phyloP scores from a whole-genome alignment of 64 coral and sea anemone species.

The Porites lutea region DNA sequence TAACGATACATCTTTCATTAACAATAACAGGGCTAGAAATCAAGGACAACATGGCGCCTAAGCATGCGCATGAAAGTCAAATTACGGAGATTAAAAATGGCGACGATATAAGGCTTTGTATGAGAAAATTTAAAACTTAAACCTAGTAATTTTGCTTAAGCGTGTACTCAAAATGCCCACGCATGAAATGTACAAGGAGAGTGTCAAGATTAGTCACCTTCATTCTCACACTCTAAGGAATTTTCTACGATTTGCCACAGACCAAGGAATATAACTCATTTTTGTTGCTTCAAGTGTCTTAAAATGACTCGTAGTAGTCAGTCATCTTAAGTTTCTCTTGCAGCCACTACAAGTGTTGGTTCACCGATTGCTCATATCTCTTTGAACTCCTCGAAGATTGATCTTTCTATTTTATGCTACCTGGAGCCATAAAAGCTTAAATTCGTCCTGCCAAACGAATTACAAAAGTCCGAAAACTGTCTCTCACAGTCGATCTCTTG shows the following conservation, averaged over 20 bases:
- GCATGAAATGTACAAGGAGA: neutral
- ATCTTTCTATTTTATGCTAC: neutral
- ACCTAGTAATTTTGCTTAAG: neutral
- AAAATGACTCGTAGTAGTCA: neutral
- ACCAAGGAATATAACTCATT: neutral
- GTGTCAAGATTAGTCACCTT: neutral
- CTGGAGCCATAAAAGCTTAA: neutral
- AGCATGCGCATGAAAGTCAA: neutral
- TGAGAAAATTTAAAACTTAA: neutral
- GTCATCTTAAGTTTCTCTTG: neutral
- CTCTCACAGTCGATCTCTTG: too few relatives aligned
- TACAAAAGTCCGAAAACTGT: neutral
- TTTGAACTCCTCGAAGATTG: neutral
- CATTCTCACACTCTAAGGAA: neutral
- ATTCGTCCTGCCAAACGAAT: neutral
- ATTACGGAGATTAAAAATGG: neutral
- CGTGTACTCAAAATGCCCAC: neutral
- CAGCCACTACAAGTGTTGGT: neutral
- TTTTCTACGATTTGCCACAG: neutral
- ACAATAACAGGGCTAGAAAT: neutral
- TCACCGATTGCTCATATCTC: neutral
- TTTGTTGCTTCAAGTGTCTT: neutral
- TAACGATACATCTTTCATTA: too few relatives aligned
- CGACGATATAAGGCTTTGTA: neutral
- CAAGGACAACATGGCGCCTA: neutral